Conservation (phyloP, 2,888 invertebrate genomes). For the Iselma pallidipennis region DNA sequence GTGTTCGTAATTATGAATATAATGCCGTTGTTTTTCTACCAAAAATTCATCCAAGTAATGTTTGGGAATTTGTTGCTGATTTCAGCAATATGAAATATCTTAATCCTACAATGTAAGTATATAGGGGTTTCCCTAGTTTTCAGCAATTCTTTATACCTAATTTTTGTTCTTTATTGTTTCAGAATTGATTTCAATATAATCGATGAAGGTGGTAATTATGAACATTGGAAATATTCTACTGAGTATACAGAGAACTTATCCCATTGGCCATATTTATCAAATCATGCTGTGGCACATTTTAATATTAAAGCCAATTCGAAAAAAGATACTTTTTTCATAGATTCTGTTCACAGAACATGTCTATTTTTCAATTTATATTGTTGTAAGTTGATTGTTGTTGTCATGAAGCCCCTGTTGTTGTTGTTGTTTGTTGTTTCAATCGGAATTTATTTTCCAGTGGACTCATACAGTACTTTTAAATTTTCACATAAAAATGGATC, state of each 20-base stretch:
- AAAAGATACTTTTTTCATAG: conserved; percentile 60
- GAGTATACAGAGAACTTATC: conserved; percentile 67
- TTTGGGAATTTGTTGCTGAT: conserved; percentile 77
- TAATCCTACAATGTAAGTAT: conserved; percentile 73
- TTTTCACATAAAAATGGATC: conserved; percentile 53
- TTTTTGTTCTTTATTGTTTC: conserved; percentile 16
- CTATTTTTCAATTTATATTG: conserved; percentile 62
- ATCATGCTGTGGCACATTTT: conserved; percentile 63
- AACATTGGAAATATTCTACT: conserved; percentile 71
- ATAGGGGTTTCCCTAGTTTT: conserved; percentile 1
- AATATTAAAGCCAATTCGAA: conserved; percentile 59
- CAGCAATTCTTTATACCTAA: not conserved
- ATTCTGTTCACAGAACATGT: conserved; percentile 68
- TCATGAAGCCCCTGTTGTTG: too few relatives aligned
- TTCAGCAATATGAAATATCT: conserved; percentile 72
- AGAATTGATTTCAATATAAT: conserved; percentile 67
- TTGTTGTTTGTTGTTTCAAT: too few relatives aligned
- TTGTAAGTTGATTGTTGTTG: too few relatives aligned
- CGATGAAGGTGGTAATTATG: conserved; percentile 67
- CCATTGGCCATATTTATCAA: conserved; percentile 66
- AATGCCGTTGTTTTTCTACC: conserved; percentile 59
- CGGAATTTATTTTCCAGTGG: conserved; percentile 59
- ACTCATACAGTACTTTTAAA: conserved; percentile 64
- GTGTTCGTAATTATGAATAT: conserved; percentile 52
- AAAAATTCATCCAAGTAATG: conserved; percentile 62